Base-by-base conservation (phyloP, 2,113 vertebrate genomes). In the Gyps fulvus region DNA sequence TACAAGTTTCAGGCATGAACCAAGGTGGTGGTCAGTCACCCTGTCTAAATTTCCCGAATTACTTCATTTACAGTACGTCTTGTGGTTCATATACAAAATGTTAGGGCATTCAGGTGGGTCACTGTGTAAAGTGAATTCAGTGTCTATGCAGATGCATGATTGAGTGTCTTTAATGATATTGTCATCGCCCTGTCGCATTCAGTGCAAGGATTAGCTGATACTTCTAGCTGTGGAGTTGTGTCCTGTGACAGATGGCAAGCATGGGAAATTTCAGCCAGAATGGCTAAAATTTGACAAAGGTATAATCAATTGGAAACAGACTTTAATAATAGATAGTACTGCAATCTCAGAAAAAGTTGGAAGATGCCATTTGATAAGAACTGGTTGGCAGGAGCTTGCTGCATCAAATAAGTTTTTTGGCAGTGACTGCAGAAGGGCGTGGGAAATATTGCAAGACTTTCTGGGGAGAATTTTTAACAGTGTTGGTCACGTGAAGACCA, bases 181-280 rank as follows among this genome's bases (percentile, higher is more conserved):
- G 10, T 21, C 45, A 10, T 40, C 2, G 2, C 11, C 42, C 22
- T 13, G 0, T 10, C 63, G 36, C 16, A 7, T 11, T 36, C 58
- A 42, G 61, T 8, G 29, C 42, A 3, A 21, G 61, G 65, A 32
- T 40, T 31, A 92, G 61, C 32, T 63, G 55, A 19, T 45, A 15
- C 31, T 63, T 22, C 50, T 40, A 20, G 10, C 71, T 69, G 57
- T 21, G 72, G 49, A 38, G 23, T 5, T 76, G 45, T 45, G 29
- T 36, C 42, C 76, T 66, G 8, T 40, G 58, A 32, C 45, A 54
- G 57, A 40, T 13, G 40, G 23, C 13, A n/a, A 55, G 11, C 4
- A 2, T 23, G 27, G 40, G 36, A 52, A 77, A 43, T 11, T 34
- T 59, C 59, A 81, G 69, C 17, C 54, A 47, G 59, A 76, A n/a